These are phyloP conservation scores for Nomia melanderi DNA, from an alignment of 1,140 invertebrate genomes.

Conservation along the genomic window DNA sequence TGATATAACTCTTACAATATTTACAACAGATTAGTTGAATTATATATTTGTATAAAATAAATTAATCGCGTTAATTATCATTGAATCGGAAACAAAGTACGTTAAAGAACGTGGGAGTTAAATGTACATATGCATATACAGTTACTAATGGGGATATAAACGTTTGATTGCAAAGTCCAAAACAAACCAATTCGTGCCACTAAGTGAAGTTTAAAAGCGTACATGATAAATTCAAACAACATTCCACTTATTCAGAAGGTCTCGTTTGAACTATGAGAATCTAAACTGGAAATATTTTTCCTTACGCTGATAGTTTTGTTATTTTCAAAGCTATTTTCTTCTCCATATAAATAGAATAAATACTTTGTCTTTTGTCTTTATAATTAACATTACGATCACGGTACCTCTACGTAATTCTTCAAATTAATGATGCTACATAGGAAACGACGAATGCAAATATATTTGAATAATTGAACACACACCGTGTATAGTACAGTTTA, in stretches of 20 bases:
- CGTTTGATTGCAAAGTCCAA: too few species aligned
- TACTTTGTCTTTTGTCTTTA: background rate
- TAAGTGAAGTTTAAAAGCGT: background rate
- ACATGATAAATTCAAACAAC: background rate
- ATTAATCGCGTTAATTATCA: too few species aligned
- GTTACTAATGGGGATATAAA: too few species aligned
- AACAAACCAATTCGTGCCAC: too few species aligned
- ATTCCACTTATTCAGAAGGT: background rate
- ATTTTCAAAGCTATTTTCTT: background rate
- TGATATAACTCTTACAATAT: too few species aligned
- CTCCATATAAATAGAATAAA: background rate
- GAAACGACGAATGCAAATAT: constrained; percentile 16
- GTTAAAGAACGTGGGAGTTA: too few species aligned
- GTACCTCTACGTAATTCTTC: background rate
- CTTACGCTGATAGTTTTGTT: background rate
- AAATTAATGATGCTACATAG: constrained; percentile 3
- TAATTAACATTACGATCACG: constrained; percentile 27
- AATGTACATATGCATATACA: too few species aligned
- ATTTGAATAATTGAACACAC: constrained; percentile 20
- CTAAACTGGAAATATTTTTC: background rate
- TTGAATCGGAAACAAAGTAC: too few species aligned
- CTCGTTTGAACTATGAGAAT: background rate
- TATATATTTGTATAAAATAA: too few species aligned
- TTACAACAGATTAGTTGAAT: too few species aligned
- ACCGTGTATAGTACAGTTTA: background rate